Conservation (phyloP, 2,797 vertebrate genomes). For the Hoplostethus atlanticus region DNA sequence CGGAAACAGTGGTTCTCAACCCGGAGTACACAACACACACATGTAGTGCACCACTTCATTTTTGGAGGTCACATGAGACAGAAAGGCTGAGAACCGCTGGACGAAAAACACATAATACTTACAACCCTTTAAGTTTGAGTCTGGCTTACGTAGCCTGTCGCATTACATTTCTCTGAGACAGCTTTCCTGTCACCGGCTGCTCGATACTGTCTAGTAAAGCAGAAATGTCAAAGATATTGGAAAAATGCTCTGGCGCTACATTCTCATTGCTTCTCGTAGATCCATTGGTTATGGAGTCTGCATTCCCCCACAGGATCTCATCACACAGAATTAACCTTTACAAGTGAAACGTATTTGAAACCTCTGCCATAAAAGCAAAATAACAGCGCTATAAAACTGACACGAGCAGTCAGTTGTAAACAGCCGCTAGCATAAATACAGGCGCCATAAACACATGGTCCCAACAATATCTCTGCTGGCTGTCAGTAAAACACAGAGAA, state of each 20-base stretch:
- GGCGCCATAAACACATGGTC: conserved; percentile 10
- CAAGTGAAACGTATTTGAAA: conserved; percentile 11
- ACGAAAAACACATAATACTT: conserved; percentile 15
- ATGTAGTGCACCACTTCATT: conserved; percentile 1
- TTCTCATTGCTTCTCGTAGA: conserved; percentile 5
- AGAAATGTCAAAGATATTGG: background rate
- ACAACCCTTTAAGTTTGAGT: conserved; percentile 13
- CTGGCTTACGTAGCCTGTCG: conserved; percentile 26
- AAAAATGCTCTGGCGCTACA: background rate
- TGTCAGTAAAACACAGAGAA: background rate
- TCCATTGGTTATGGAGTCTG: background rate
- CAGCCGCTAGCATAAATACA: conserved; percentile 8
- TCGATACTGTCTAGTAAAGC: conserved; percentile 40
- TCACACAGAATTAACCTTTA: conserved; percentile 30
- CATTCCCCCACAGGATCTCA: conserved; percentile 3
- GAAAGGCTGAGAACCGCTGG: conserved; percentile 27
- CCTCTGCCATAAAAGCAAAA: conserved; percentile 8
- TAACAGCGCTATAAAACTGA: conserved; percentile 10
- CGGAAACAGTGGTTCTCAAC: conserved; percentile 10
- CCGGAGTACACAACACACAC: conserved; percentile 6
- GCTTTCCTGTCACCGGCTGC: conserved; percentile 12
- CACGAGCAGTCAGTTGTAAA: background rate
- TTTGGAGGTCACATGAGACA: conserved; percentile 2
- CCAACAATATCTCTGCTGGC: background rate
- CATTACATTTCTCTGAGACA: conserved; percentile 39